phyloP scores from a whole-genome alignment of 2,797 vertebrate species.

The Fratercula arctica region DNA sequence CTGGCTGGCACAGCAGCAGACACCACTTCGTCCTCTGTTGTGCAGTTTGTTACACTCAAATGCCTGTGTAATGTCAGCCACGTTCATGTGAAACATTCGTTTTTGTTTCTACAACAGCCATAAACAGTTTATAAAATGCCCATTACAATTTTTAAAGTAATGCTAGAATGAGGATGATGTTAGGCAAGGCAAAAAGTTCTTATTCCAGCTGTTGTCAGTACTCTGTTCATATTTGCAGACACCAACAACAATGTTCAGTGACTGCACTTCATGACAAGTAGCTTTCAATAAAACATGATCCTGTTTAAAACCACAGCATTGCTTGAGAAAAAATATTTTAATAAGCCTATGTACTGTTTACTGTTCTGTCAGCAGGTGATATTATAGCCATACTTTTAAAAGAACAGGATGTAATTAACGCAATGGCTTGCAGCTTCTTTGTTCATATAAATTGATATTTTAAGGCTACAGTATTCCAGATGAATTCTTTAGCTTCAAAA shows the following conservation, averaged over 20 bases:
- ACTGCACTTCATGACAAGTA: neutral
- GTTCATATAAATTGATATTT: conserved; percentile 8
- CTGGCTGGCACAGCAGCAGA: neutral
- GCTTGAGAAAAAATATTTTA: neutral
- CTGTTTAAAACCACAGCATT: neutral
- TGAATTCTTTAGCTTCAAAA: conserved; percentile 42
- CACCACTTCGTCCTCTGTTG: neutral
- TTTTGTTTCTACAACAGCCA: neutral
- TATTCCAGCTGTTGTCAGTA: neutral
- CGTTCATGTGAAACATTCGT: neutral
- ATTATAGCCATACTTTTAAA: conserved; percentile 1
- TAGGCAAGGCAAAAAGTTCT: neutral
- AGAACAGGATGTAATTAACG: neutral
- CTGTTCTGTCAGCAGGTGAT: neutral
- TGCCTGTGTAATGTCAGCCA: neutral
- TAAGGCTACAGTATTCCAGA: conserved; percentile 1
- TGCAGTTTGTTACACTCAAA: neutral
- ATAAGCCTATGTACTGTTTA: neutral
- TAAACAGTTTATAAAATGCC: neutral
- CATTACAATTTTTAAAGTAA: neutral
- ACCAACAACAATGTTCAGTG: neutral
- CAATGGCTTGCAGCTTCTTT: conserved; percentile 18
- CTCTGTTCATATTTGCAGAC: neutral
- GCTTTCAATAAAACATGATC: neutral
- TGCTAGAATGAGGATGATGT: neutral